Evolutionary conservation across 2,797 vertebrate genomes (phyloP), one percentile per base, ranked within the genome.

Genomic region (Mormyrops boulengeri): DNA sequence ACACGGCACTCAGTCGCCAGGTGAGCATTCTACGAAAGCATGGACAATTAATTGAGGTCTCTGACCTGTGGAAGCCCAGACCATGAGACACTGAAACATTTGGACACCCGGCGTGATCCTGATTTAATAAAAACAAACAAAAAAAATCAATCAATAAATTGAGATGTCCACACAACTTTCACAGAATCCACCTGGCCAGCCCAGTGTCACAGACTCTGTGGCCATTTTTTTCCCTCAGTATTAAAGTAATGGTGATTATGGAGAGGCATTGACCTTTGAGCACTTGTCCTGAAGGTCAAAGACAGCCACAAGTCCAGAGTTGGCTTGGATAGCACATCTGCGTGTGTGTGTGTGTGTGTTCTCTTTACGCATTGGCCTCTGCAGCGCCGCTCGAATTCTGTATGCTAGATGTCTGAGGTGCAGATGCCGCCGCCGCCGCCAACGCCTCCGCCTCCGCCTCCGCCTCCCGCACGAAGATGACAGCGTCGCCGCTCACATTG

Each of bases 401-500:
- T 89, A 92, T 91, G 88, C 11, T 90, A 11, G 90, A 90, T 0
- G 92, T 1, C 0, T 94, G 91, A 3, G 92, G 95, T 0, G 92
- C 84, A 2, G 96, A 88, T 1, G 93, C 49, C 12, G 91, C 90
- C 86, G 99, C 98, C 30, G 95, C 93, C 89, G 99, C 99, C 0
- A n/a, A n/a, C n/a, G 97, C 96, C 91, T 99, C 98, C 9, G 26
- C 90, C 86, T 99, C 99, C 30, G 95, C 93, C 89, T 99, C 99
- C 0, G 97, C 96, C 91, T 99, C 98, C 9, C 96, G 95, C 34
- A 97, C 95, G 77, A 98, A 99, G 91, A 99, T 96, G 89, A 99
- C 98, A 0, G 98, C 98, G 3, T 99, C 99, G 0, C 99, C 99
- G 4, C 98, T 99, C 66, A 99, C 98, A 1, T 99, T 99, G 89